Conservation (phyloP, 2,113 vertebrate species). For the Speoplatyrhinus poulsoni region DNA sequence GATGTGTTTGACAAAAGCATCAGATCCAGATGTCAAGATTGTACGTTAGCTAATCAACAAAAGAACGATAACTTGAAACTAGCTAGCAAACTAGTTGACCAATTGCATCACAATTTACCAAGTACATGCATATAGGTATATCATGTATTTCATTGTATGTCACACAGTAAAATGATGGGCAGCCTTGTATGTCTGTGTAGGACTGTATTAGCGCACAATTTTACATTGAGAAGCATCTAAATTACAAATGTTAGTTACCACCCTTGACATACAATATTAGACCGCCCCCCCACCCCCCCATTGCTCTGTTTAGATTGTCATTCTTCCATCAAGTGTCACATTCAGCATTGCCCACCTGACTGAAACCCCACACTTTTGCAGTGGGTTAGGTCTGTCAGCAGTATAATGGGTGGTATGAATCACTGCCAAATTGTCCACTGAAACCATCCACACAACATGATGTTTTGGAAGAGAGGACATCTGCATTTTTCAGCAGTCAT, state of each 20-base stretch:
- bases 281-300: background rate
- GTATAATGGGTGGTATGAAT: background rate
- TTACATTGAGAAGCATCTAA: background rate
- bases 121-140: background rate
- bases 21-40: background rate
- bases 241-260: background rate
- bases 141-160: background rate
- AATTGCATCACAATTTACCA: background rate
- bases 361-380: background rate
- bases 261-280: background rate
- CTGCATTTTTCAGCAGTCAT: background rate
- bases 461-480: background rate
- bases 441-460: background rate
- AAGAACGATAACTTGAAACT: background rate
- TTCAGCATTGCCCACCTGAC: background rate
- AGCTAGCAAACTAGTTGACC: background rate
- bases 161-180: background rate
- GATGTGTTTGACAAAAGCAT: background rate
- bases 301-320: background rate
- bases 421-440: background rate
- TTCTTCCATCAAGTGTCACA: background rate
- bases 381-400: background rate
- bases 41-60: background rate
- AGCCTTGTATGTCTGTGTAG: background rate
- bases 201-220: background rate